Conservation (phyloP, 1,140 invertebrate genomes). For the Galendromus occidentalis region DNA sequence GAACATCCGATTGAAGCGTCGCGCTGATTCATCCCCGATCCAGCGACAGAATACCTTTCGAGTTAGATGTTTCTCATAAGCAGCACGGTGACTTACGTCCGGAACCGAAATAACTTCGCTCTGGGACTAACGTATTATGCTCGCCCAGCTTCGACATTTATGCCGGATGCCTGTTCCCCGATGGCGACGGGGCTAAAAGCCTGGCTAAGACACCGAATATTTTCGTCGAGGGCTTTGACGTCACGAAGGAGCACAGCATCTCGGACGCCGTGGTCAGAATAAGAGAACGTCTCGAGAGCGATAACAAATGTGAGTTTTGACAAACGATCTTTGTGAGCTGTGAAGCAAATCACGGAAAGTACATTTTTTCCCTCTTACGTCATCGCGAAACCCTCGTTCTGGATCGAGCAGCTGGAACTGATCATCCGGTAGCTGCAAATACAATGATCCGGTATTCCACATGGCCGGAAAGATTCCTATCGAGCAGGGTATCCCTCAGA, state of each 20-base stretch:
- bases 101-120: no score
- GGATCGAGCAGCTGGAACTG: no score
- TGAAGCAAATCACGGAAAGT: background rate
- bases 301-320: constrained; percentile 16
- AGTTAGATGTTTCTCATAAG: no score
- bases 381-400: background rate
- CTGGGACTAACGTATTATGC: no score
- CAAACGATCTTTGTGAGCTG: background rate
- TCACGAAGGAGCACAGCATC: constrained; percentile 41
- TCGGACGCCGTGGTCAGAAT: constrained; percentile 18
- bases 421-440: no score
- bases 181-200: constrained; percentile 28
- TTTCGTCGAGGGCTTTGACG: constrained; percentile 39
- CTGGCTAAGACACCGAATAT: constrained; percentile 24
- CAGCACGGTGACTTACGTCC: no score
- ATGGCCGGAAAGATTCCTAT: no score
- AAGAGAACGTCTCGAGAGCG: constrained; percentile 7
- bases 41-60: no score
- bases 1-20: no score
- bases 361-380: background rate
- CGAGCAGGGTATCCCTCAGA: no score
- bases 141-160: constrained; percentile 24
- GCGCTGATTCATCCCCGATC: no score
- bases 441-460: no score
- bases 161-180: constrained; percentile 43